These are phyloP conservation scores for Dromas ardeola DNA, from an alignment of 2,113 vertebrate genomes.

Conservation along the genomic window DNA sequence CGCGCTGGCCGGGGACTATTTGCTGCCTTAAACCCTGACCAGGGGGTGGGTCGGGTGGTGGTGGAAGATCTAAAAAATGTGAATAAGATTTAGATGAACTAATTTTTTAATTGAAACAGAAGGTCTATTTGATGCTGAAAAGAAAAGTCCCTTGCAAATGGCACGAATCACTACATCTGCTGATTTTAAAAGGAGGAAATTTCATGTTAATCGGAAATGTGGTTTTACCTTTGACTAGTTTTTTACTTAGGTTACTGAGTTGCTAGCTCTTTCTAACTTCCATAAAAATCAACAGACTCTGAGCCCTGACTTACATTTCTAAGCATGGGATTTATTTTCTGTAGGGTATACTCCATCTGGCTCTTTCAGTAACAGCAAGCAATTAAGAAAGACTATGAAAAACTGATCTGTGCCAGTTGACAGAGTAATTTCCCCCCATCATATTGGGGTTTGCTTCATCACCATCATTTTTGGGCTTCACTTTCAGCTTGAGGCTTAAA, in stretches of 20 bases:
- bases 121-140: constrained; percentile 39
- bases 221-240: background rate
- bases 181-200: background rate
- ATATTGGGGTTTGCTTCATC: background rate
- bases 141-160: background rate
- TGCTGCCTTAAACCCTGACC: constrained; percentile 91
- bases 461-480: background rate
- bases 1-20: constrained; percentile 76
- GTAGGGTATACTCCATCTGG: background rate
- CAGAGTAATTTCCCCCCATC: background rate
- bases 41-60: constrained; percentile 96
- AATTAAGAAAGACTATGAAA: constrained; percentile 1
- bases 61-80: constrained; percentile 94
- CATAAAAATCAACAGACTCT: background rate
- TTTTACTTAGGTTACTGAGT: background rate
- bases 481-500: background rate
- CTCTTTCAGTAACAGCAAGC: background rate
- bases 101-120: constrained; percentile 54
- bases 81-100: constrained; percentile 77
- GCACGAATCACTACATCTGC: background rate
- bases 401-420: background rate
- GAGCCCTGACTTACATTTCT: background rate
- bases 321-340: background rate
- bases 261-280: background rate
- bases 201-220: background rate